phyloP scores from a whole-genome alignment of 2,888 invertebrate genomes.

The Rhyacophila evoluta region DNA sequence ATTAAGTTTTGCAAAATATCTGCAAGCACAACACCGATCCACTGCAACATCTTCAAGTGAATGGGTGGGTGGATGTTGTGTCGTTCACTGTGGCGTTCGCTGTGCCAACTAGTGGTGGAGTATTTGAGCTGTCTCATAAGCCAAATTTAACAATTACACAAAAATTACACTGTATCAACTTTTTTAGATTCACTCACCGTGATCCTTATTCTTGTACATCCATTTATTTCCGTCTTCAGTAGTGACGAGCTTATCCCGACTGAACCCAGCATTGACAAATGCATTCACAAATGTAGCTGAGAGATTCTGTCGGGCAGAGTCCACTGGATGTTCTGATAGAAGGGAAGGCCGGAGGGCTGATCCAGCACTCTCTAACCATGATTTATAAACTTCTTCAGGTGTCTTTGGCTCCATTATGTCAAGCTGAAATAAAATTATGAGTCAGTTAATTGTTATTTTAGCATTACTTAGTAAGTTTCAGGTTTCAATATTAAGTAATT shows the following conservation, averaged over 20 bases:
- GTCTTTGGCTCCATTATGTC: conserved; percentile 99
- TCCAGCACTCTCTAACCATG: conserved; percentile 90
- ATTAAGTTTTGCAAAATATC: too few relatives aligned
- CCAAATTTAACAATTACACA: too few relatives aligned
- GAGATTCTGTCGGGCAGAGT: conserved; percentile 96
- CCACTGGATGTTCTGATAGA: conserved; percentile 81
- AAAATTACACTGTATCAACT: too few relatives aligned
- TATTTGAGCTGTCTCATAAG: too few relatives aligned
- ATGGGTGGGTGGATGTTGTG: too few relatives aligned
- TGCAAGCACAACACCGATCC: too few relatives aligned
- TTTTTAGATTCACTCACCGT: conserved; percentile 68
- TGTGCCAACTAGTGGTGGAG: too few relatives aligned
- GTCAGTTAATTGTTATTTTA: too few relatives aligned
- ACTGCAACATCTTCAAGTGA: too few relatives aligned
- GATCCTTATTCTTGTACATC: conserved; percentile 98
- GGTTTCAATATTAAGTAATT: too few relatives aligned
- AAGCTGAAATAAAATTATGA: conserved; percentile 76
- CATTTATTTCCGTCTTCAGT: conserved; percentile 87
- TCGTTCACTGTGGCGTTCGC: too few relatives aligned
- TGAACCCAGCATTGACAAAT: conserved; percentile 98
- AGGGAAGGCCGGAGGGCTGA: conserved; percentile 77
- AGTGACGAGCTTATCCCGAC: conserved; percentile 93
- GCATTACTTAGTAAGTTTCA: too few relatives aligned
- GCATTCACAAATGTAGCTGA: conserved; percentile 99
- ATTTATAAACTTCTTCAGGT: conserved; percentile 99